These are phyloP conservation scores for Batillaria attramentaria DNA, from an alignment of 1,140 invertebrate genomes.

Conservation along the genomic window DNA sequence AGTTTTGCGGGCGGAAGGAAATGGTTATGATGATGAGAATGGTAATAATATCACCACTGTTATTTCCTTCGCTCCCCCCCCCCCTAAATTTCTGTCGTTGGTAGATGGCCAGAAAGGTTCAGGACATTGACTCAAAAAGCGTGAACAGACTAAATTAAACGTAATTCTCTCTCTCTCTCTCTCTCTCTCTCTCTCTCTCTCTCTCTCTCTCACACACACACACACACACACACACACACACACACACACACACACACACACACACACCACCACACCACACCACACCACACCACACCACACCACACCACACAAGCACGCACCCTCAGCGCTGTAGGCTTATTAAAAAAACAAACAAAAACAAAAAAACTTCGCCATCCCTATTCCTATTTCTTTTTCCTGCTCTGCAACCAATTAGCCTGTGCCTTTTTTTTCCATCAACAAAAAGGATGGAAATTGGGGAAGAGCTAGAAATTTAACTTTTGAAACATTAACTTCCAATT, in stretches of 20 bases:
- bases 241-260: constrained; percentile 2
- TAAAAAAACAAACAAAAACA: no score
- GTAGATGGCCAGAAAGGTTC: no score
- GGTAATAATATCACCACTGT: background rate
- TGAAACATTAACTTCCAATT: no score
- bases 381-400: no score
- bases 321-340: no score
- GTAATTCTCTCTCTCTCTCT: background rate
- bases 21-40: background rate
- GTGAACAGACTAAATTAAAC: background rate
- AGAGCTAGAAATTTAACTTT: no score
- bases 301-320: background rate
- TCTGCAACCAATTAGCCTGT: no score
- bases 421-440: no score
- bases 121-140: background rate
- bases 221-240: constrained; percentile 2
- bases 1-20: background rate
- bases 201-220: background rate
- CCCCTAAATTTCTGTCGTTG: no score
- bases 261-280: background rate
- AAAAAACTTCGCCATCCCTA: no score
- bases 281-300: background rate
- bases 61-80: background rate
- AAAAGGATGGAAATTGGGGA: no score
- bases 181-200: no score